Base-by-base conservation (phyloP, 92 coral and sea anemone genomes). In the Phenganax subtilis region DNA sequence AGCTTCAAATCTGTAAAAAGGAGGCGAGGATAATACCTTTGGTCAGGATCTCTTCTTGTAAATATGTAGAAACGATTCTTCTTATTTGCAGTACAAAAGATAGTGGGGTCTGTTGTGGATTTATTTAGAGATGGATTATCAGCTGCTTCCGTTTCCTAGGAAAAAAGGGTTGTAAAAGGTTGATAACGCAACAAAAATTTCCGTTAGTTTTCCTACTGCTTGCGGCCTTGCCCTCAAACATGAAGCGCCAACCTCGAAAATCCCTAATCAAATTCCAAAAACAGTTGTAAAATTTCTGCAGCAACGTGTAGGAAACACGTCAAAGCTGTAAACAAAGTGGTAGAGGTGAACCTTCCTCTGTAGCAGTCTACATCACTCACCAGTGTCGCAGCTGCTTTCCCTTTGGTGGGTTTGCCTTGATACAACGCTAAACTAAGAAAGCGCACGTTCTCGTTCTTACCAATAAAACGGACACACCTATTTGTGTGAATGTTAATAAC, bases 361-460 rank as follows among this genome's bases (percentile, higher is more conserved):
- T 10, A 72, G 68, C 52, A 6, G 3, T 55, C 15, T 60, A 63
- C 27, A 14, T 77, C 6, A 70, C 89, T 88, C 71, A 94, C 98
- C 96, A 94, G 81, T 11, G 96, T 94, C 12, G 88, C 84, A 31
- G 97, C 94, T 10, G 93, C 93, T 58, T 87, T 87, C 30, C 88
- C 76, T 56, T 89, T 88, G 77, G 85, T 86, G n/a, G 93, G 91
- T 74, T 85, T 89, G 20, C 97, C 98, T 82, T 94, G 98, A 75
- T 92, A 91, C 20, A 94, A 85, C 7, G 97, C 97, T 12, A 94
- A 81, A 57, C 88, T 96, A 59, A 94, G 85, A 71, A 92, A 91
- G 31, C 98, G 96, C 6, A 94, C 97, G 74, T 94, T 94, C 82
- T 94, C 98, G 86, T 90, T 89, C 96, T 93, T 93, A 74, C 98